Evolutionary conservation across 1,140 invertebrate species (phyloP).

Genomic region (Diabrotica virgifera): DNA sequence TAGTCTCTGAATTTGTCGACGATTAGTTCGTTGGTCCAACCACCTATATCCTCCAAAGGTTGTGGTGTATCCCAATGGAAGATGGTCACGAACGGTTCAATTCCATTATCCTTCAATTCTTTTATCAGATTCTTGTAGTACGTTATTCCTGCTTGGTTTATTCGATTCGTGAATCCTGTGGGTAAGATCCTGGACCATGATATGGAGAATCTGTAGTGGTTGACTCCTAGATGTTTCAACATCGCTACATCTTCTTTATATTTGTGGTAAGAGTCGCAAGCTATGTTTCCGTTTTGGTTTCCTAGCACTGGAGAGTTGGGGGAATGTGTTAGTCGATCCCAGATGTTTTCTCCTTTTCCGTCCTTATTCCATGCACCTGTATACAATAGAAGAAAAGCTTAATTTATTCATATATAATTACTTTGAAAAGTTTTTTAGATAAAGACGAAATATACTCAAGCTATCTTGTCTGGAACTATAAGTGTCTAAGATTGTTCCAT

Average conservation of each 20-base stretch:
- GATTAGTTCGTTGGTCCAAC: slow-evolving; percentile 49
- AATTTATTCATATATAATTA: no score
- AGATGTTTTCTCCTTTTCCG: slow-evolving; percentile 17
- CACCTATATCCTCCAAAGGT: slow-evolving; percentile 50
- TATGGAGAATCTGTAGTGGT: slow-evolving; percentile 58
- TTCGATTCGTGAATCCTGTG: slow-evolving; percentile 41
- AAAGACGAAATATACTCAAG: no score
- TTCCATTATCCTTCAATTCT: slow-evolving; percentile 47
- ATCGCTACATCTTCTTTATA: slow-evolving; percentile 55
- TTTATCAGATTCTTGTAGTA: slow-evolving; percentile 65
- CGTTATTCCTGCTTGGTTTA: slow-evolving; percentile 58
- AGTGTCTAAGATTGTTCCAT: no score
- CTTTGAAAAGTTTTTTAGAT: no score
- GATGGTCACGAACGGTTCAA: slow-evolving; percentile 54
- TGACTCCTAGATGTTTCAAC: slow-evolving; percentile 51
- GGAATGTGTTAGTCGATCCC: slow-evolving; percentile 33
- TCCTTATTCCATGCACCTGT: slow-evolving; percentile 18
- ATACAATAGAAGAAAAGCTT: neutral
- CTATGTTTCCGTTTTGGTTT: slow-evolving; percentile 54
- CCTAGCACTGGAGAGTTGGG: slow-evolving; percentile 48
- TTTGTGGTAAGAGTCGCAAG: slow-evolving; percentile 59
- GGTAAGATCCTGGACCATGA: slow-evolving; percentile 55
- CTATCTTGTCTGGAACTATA: no score
- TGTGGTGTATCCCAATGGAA: slow-evolving; percentile 50
- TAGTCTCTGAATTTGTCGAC: slow-evolving; percentile 45